phyloP scores from a whole-genome alignment of 2,113 vertebrate species.

The Aplodontia rufa region DNA sequence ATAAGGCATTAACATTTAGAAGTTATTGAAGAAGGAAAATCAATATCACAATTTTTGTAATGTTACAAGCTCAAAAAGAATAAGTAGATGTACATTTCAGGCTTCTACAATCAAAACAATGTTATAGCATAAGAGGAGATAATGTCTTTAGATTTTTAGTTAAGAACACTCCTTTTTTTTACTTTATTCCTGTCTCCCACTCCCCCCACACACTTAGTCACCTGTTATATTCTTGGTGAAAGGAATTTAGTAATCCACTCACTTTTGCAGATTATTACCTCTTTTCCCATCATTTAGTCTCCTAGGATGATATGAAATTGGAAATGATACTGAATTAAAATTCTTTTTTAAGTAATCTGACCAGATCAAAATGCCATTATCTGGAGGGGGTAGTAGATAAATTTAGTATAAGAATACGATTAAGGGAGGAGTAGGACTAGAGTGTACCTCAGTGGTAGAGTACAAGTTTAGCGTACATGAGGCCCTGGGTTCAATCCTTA shows the following conservation, averaged over 20 bases:
- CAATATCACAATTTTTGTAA: constrained; percentile 48
- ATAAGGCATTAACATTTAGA: constrained; percentile 74
- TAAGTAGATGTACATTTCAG: constrained; percentile 57
- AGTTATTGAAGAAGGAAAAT: constrained; percentile 58
- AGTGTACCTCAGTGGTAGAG: background rate
- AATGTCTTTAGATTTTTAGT: constrained; percentile 45
- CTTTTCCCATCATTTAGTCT: background rate
- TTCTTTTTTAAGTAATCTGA: background rate
- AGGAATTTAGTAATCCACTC: constrained; percentile 37
- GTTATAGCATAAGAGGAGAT: background rate
- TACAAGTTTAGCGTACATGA: background rate
- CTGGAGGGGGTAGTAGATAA: background rate
- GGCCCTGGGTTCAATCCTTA: no score
- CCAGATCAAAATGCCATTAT: background rate
- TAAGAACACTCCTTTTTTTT: constrained; percentile 41
- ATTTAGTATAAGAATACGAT: constrained; percentile 29
- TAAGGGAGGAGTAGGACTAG: background rate
- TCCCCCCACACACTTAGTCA: background rate
- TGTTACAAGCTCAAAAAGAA: constrained; percentile 45
- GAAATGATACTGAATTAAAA: constrained; percentile 20
- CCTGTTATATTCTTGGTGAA: constrained; percentile 26
- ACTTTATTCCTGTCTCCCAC: background rate
- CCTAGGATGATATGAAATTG: background rate
- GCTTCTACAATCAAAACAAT: constrained; percentile 19
- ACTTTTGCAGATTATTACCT: background rate